Evolutionary conservation across 2,113 vertebrate genomes (phyloP), one percentile per base, ranked within the genome.

Genomic region (Telmatochromis sp.): DNA sequence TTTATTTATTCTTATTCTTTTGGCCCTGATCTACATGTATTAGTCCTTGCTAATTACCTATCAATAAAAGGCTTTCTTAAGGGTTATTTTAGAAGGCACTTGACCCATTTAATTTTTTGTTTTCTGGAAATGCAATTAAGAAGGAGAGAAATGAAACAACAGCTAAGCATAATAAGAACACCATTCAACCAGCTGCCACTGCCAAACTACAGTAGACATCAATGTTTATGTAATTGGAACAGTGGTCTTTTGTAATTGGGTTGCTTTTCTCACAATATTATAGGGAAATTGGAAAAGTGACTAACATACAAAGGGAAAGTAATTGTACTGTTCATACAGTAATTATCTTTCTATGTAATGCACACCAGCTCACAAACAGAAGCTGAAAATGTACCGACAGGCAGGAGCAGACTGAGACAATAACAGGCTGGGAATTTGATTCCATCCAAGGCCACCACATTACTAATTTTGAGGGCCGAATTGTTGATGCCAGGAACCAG

Each of bases 161-260:
- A 54, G 57, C 89, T 75, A 85, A 57, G 68, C 28, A 68, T 82
- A 88, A 84, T 79, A 85, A 86, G 49, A 93, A 40, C 60, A 63
- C 80, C 45, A 85, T 88, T 90, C 83, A 91, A 42, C 65, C 63
- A 86, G 87, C 85, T 91, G 93, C 82, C 68, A 85, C 55, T 7
- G 68, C 89, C 89, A 26, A 90, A 89, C 81, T 81, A 73, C 40
- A 47, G 40, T 47, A 81, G 84, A 91, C 89, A 93, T 88, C 87
- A 40, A 82, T 91, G 91, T 93, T 93, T 89, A 80, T 86, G 87
- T 92, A 90, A 93, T 65, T 89, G 23, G 80, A 84, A 89, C 49
- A 82, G 45, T 19, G 63, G 14, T 86, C 35, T 40, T 87, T 89
- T 89, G 86, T 93, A 92, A 95, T 93, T 88, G 87, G 49, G 75